These are phyloP conservation scores for Hydrophis major DNA, from an alignment of 2,797 vertebrate species.

Conservation along the genomic window DNA sequence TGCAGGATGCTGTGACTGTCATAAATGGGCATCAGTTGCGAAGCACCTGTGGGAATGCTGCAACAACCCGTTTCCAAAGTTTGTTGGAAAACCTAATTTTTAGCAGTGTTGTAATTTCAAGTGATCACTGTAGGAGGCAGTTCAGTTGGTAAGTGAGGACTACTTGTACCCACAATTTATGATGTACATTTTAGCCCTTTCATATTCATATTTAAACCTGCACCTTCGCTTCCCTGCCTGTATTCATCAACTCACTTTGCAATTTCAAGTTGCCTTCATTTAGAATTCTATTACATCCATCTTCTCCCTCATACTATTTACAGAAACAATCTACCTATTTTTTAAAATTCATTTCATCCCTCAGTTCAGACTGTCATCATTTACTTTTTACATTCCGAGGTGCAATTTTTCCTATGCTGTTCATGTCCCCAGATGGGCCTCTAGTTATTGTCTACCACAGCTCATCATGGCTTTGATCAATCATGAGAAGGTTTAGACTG, in stretches of 20 bases:
- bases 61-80: neutral
- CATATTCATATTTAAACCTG: neutral
- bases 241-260: neutral
- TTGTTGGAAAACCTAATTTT: neutral
- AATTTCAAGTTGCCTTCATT: neutral
- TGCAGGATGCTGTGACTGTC: neutral
- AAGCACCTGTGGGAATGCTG: neutral
- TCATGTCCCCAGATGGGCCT: neutral
- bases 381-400: neutral
- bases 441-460: neutral
- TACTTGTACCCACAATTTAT: neutral
- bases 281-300: neutral
- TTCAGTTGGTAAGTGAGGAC: neutral
- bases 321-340: neutral
- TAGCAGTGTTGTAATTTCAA: neutral
- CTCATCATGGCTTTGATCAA: neutral
- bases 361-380: neutral
- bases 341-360: neutral
- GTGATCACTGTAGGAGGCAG: neutral
- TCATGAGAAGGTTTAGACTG: neutral
- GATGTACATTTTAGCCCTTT: neutral
- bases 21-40: neutral
- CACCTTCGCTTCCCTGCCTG: neutral
- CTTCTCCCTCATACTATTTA: neutral
- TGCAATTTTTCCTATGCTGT: neutral